Base-by-base conservation (phyloP, 2,113 vertebrate genomes). In the Zootoca vivipara region DNA sequence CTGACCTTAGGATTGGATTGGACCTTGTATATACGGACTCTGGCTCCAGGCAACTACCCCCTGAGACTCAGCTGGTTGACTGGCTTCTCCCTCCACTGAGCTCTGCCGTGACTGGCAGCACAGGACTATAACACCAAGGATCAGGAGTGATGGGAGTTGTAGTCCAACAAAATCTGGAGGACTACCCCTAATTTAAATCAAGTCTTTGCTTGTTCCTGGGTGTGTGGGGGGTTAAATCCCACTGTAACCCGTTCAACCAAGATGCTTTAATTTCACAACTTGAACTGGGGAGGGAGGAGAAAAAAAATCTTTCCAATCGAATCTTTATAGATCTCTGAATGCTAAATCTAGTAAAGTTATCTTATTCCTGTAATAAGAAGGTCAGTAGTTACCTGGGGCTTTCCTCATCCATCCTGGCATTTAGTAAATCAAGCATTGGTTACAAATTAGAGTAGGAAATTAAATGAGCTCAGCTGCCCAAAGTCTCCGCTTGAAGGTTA, bases 381-480 rank as follows among this genome's bases (percentile, higher is more conserved):
- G 92, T 96, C 94, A 95, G 88, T 75, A 77, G 58, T 91, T 95
- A 95, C 96, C 93, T 88, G 77, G 52, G 90, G 93, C 90, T 93
- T 1, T 94, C 95, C 91, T 92, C 79, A 92, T 95, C 94, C 94
- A 92, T 93, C 86, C 64, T 95, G 92, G 89, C 93, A 94, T 96
- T 96, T 95, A 90, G 90, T 94, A 94, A 94, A 96, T 95, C 83
- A 92, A 94, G 88, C 78, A 79, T 90, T 89, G 87, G 87, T 92
- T 95, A 89, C 84, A 96, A 94, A 95, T 95, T 92, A 93, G 65
- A 46, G 77, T 81, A 90, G 89, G 91, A 89, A 90, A 56, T 52
- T 89, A 89, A 94, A 82, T 86, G 85, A 93, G 86, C 93, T 79
- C 58, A 20, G 30, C 69, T 90, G 52, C 78, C 85, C 87, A 78